Evolutionary conservation across 2,113 vertebrate species (phyloP).

Genomic region (Equus quagga): DNA sequence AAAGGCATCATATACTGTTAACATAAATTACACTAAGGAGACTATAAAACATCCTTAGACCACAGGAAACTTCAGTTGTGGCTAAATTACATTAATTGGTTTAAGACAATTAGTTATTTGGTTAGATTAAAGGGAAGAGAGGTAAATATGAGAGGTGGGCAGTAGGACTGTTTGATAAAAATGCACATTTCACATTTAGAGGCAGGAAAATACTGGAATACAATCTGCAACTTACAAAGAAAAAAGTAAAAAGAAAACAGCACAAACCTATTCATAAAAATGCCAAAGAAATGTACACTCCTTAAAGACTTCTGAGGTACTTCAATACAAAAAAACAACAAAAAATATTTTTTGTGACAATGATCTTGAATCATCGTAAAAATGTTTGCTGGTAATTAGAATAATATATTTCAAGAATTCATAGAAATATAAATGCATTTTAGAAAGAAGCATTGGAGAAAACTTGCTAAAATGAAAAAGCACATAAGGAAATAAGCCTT

Average conservation of each 20-base stretch:
- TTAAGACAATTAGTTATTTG: background rate
- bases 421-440: background rate
- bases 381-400: slow-evolving; percentile 1
- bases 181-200: background rate
- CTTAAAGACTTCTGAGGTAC: background rate
- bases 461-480: slow-evolving; percentile 30
- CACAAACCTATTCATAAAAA: background rate
- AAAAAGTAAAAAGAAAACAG: background rate
- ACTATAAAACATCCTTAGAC: background rate
- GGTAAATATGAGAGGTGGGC: background rate
- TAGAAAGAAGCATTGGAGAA: background rate
- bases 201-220: background rate
- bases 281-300: background rate
- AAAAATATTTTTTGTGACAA: background rate
- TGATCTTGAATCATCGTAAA: slow-evolving; percentile 4
- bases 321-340: background rate
- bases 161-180: background rate
- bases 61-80: background rate
- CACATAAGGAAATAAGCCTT: background rate
- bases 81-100: background rate
- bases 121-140: background rate
- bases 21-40: background rate
- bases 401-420: slow-evolving; percentile 42
- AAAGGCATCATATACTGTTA: background rate
- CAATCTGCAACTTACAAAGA: background rate